Evolutionary conservation across 1,140 invertebrate genomes (phyloP).

Genomic region (Pararge aegeria): DNA sequence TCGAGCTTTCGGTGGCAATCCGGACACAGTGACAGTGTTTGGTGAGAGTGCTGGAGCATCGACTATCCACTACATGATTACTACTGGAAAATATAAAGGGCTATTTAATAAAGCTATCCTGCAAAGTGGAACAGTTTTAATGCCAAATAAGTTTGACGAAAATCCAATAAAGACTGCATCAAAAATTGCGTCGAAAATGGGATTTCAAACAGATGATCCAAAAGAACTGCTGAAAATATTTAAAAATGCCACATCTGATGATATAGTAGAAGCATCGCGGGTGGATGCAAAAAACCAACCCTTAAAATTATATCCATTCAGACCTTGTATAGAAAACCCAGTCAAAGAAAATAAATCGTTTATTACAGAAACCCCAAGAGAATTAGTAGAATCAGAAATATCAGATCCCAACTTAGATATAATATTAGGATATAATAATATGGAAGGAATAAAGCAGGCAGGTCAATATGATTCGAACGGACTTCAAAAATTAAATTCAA

Average conservation of each 20-base stretch:
- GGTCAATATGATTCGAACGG: conserved; percentile 23
- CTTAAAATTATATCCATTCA: conserved; percentile 33
- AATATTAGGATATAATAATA: conserved; percentile 40
- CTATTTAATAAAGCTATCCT: conserved; percentile 81
- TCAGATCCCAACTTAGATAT: conserved; percentile 26
- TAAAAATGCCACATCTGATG: conserved; percentile 29
- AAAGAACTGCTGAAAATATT: conserved; percentile 34
- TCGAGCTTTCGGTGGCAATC: conserved; percentile 81
- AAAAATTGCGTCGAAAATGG: conserved; percentile 33
- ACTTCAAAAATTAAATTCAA: conserved; percentile 22
- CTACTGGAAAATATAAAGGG: conserved; percentile 56
- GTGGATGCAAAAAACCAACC: conserved; percentile 26
- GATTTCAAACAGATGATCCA: conserved; percentile 36
- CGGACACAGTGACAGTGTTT: conserved; percentile 71
- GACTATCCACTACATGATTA: conserved; percentile 42
- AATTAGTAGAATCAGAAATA: conserved; percentile 26
- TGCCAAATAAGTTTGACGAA: conserved; percentile 54
- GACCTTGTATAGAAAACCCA: conserved; percentile 38
- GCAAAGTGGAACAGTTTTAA: conserved; percentile 80
- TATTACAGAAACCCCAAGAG: conserved; percentile 25
- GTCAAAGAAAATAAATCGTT: conserved; percentile 18
- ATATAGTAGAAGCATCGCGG: conserved; percentile 34
- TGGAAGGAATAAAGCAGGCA: conserved; percentile 42
- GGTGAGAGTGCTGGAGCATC: conserved; percentile 74
- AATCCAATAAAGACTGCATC: conserved; percentile 38